These are phyloP conservation scores for Typhlomys cinereus DNA, from an alignment of 2,113 vertebrate species.

Conservation along the genomic window DNA sequence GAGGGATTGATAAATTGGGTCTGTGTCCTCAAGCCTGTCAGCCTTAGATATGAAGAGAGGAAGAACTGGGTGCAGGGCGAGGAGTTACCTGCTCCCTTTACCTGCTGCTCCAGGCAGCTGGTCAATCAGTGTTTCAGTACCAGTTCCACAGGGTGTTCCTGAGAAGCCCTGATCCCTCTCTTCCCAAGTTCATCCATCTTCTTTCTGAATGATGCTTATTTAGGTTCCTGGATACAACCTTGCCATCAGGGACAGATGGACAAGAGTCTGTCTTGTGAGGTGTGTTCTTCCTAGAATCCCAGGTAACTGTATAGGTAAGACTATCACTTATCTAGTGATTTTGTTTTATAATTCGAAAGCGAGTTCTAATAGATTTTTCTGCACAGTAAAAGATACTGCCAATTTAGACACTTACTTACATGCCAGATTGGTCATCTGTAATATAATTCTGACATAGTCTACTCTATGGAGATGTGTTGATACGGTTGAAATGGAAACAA, in stretches of 20 bases:
- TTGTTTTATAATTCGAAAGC: no score
- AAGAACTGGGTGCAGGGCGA: neutral
- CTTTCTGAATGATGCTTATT: neutral
- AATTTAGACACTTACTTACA: neutral
- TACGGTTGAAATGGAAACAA: neutral
- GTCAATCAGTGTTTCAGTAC: neutral
- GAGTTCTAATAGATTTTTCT: neutral
- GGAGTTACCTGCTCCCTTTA: no score
- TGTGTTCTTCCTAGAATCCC: neutral
- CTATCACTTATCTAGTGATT: no score
- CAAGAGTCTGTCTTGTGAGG: no score
- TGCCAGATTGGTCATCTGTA: neutral
- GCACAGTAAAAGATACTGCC: neutral
- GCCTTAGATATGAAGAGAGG: neutral
- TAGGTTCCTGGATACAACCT: neutral
- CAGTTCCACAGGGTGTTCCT: neutral
- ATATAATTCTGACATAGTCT: neutral
- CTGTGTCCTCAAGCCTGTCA: no score
- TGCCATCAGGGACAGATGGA: no score
- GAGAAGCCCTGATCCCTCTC: neutral
- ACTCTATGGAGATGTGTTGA: neutral
- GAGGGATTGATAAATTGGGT: neutral
- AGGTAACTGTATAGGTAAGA: neutral
- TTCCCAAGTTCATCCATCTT: neutral
- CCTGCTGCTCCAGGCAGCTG: no score